These are phyloP conservation scores for Zosterops lateralis DNA, from an alignment of 2,113 vertebrate genomes.

Conservation along the genomic window DNA sequence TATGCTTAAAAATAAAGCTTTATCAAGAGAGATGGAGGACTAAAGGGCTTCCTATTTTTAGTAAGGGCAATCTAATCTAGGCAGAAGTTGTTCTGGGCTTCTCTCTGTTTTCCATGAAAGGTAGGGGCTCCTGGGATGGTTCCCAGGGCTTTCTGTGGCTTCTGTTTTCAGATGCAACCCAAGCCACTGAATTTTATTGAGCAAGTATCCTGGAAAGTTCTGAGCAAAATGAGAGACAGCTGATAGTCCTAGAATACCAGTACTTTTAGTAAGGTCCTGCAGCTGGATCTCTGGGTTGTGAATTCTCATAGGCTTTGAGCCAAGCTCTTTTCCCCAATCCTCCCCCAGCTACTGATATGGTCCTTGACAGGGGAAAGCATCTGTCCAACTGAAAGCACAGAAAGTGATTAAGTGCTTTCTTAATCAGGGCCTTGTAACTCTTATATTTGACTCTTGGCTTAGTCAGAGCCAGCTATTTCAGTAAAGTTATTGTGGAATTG, in stretches of 20 bases:
- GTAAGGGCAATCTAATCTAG: conserved; percentile 57
- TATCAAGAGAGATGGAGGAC: conserved; percentile 53
- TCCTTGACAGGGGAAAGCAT: conserved; percentile 34
- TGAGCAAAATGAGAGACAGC: conserved; percentile 35
- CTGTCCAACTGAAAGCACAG: conserved; percentile 24
- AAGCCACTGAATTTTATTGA: conserved; percentile 19
- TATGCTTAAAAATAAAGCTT: conserved; percentile 54
- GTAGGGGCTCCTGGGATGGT: not conserved
- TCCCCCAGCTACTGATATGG: conserved; percentile 51
- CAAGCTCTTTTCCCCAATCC: conserved; percentile 17
- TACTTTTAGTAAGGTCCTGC: conserved; percentile 8
- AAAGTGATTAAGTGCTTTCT: conserved; percentile 50
- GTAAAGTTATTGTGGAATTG: conserved; percentile 8
- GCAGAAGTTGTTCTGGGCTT: conserved; percentile 32
- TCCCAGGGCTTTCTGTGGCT: conserved; percentile 41
- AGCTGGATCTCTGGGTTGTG: conserved; percentile 18
- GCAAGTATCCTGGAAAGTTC: conserved; percentile 14
- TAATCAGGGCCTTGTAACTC: conserved; percentile 40
- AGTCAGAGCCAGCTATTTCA: conserved; percentile 11
- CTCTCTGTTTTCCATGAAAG: conserved; percentile 40
- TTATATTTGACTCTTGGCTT: conserved; percentile 14
- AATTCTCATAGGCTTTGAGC: conserved; percentile 55
- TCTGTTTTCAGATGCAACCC: conserved; percentile 46
- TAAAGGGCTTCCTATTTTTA: conserved; percentile 61
- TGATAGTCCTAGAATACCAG: conserved; percentile 27